phyloP scores from a whole-genome alignment of 2,888 invertebrate species.

The Zaprionus lineosus region DNA sequence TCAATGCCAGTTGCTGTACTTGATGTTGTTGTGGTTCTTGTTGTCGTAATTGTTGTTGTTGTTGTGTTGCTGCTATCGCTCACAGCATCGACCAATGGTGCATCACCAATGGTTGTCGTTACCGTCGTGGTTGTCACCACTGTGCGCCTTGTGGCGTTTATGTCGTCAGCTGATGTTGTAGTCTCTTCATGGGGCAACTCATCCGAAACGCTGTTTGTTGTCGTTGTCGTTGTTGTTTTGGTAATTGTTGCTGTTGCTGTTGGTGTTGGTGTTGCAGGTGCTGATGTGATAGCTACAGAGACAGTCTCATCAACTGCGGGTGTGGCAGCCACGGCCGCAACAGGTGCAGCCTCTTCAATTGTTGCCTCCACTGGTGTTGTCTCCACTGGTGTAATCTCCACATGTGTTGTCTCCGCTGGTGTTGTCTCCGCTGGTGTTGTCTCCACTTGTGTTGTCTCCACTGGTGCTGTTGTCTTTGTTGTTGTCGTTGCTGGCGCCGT shows the following conservation, averaged over 20 bases:
- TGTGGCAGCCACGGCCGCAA: slow-evolving; percentile 2
- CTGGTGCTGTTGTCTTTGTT: slow-evolving; percentile 21
- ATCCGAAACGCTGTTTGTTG: slow-evolving; percentile 57
- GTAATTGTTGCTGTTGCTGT: slow-evolving; percentile 26
- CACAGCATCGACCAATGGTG: too few species aligned
- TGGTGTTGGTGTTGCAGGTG: slow-evolving; percentile 39
- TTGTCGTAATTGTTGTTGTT: slow-evolving; percentile 44
- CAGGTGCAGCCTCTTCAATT: too few species aligned
- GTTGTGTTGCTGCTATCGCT: slow-evolving; percentile 49
- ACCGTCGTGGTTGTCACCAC: slow-evolving; percentile 77
- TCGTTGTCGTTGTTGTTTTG: slow-evolving; percentile 35
- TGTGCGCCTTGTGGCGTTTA: slow-evolving; percentile 63
- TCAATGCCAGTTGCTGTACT: slow-evolving; percentile 58
- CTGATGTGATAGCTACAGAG: slow-evolving; percentile 30
- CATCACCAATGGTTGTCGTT: slow-evolving; percentile 73
- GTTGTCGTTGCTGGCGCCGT: slow-evolving; percentile 34
- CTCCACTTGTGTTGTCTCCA: slow-evolving; percentile 11
- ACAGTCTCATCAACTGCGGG: slow-evolving; percentile 5
- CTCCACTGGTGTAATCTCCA: too few species aligned
- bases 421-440: slow-evolving; percentile 15
- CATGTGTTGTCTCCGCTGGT: slow-evolving; percentile 26
- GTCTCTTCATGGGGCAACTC: slow-evolving; percentile 51
- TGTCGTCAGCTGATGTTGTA: slow-evolving; percentile 38
- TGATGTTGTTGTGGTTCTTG: slow-evolving; percentile 59
- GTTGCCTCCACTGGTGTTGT: too few species aligned